These are phyloP conservation scores for Corydoras sp. DNA, from an alignment of 2,113 vertebrate species.

Conservation along the genomic window DNA sequence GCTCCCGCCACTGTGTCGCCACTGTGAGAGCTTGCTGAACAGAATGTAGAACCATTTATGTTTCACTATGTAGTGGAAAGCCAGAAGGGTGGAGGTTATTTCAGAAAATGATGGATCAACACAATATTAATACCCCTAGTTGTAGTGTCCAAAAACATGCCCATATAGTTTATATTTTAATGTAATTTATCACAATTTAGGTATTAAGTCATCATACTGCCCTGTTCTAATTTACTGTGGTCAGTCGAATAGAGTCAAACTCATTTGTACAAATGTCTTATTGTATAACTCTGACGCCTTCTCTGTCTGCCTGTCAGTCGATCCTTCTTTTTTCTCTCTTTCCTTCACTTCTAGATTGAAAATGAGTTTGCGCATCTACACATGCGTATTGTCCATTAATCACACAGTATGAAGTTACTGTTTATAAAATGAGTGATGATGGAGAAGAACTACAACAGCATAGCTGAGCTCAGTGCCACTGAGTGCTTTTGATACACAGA, in stretches of 20 bases:
- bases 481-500: background rate
- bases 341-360: constrained; percentile 5
- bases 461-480: background rate
- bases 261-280: background rate
- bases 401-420: constrained; percentile 22
- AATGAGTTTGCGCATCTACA: constrained; percentile 11
- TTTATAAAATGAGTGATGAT: constrained; percentile 32
- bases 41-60: background rate
- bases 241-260: too few relatives aligned
- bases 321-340: background rate
- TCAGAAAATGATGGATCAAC: too few relatives aligned
- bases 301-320: background rate
- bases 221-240: too few relatives aligned
- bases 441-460: constrained; percentile 21
- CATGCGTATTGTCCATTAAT: constrained; percentile 27
- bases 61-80: background rate
- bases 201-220: too few relatives aligned
- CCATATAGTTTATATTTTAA: too few relatives aligned
- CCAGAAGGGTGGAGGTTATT: too few relatives aligned
- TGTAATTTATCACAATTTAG: too few relatives aligned
- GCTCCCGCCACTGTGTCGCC: too few relatives aligned
- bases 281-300: background rate
- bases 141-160: too few relatives aligned
- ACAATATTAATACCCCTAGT: too few relatives aligned
- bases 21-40: background rate